Base-by-base conservation (phyloP, 2,888 invertebrate genomes). In the Amaurobius ferox region DNA sequence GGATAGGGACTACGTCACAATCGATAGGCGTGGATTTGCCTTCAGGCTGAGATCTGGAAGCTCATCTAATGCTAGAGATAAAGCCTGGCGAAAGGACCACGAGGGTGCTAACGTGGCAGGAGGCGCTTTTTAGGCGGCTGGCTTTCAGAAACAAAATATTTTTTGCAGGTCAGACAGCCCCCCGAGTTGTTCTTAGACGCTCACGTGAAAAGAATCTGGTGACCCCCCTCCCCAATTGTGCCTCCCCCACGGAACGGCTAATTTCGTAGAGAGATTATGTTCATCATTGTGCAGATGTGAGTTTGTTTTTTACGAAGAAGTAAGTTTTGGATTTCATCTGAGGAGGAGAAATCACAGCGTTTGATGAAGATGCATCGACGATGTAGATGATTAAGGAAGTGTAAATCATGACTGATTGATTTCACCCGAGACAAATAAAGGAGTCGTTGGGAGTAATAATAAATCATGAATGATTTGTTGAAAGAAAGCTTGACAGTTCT, bases 1-100 rank as follows among this genome's bases (percentile, higher is more conserved):
- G 83, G 83, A 7, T 26, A 39, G 6, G 28, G 26, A 19, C 71
- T 71, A 85, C 83, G 83, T 85, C 83, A 85, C 35, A 7, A 0
- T 32, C 29, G 62, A 48, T n/a, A 39, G 77, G 83, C 72, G 76
- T 55, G 30, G 67, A 23, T 19, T 61, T 16, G 23, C 28, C 30
- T 78, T n/a, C 26, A 13, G 78, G 70, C 30, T 11, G 40, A 62
- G 39, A 74, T 68, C 67, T 67, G 67, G 80, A 23, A 66, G 66
- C 66, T 35, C 79, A 73, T 74, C 80, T 81, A 68, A 9, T 29
- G 68, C 72, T 74, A n/a, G 44, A 61, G 55, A 19, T n/a, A 35
- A 66, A 73, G 35, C 74, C 55, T 68, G 23, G 23, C 70, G 81
- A 67, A 85, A 77, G 64, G 64, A 66, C 66, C 72, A 61, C 72